Evolutionary conservation across 2,113 vertebrate species (phyloP), one percentile per base, ranked within the genome.

Genomic region (Bos indicus): DNA sequence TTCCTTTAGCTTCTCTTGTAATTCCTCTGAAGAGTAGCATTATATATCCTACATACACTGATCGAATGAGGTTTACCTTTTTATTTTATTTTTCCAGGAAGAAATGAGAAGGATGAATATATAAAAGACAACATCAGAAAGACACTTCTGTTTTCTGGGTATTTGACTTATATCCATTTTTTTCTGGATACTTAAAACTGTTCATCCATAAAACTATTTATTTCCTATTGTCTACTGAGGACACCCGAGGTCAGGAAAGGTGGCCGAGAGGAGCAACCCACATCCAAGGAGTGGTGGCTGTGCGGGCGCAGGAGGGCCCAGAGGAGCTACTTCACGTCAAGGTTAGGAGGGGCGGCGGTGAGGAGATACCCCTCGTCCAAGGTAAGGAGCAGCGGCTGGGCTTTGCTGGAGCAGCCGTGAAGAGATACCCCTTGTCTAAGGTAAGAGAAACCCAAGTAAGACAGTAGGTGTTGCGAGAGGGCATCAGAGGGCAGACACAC

Each of bases 101-200:
- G 46, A 95, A 90, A 97, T 94, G 46, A 85, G 93, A 90, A 92
- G 77, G n/a, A 94, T 40, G 51, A 80, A 46, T 51, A 84, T 51
- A 30, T 19, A 74, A 95, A 97, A 92, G 57, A 84, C 30, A 71
- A 48, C 6, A 57, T 81, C 19, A 88, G 21, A 85, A 62, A 77
- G 15, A 64, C 56, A 30, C 3, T 62, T 28, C 57, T 26, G 48
- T 90, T 97, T 96, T 92, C 64, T 77, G 26, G 13, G 15, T 87
- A 90, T 95, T 94, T 95, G 36, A 88, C 46, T 83, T n/a, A 57
- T 62, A 89, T 51, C 9, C 57, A 25, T 80, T 97, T 95, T 96
- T 90, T 95, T 90, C 52, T 64, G 40, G 57, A 30, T 74, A 88
- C 88, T 94, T 95, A 57, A 94, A 88, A 51, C 30, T 94, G 40